A percentile compares a stretch with the other conserved stretches of the same genome.
phyloP scores from a whole-genome alignment of 2,113 vertebrate species.

The Grammomys surdaster region DNA sequence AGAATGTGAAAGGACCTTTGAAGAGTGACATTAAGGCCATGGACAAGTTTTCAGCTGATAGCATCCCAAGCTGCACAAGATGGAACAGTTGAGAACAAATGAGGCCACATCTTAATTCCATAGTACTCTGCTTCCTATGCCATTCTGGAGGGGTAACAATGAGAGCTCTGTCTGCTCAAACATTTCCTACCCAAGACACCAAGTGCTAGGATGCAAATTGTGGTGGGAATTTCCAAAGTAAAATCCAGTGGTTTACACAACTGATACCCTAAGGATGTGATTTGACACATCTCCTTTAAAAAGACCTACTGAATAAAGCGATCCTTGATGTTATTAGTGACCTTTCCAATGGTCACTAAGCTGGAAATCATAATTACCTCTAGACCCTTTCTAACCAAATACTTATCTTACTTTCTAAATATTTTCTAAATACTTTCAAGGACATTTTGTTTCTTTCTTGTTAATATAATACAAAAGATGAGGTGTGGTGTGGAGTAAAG shows the following conservation, averaged over 20 bases:
- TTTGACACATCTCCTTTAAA: background rate
- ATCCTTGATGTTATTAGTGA: background rate
- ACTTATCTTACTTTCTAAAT: no score
- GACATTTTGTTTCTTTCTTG: slow-evolving; percentile 64
- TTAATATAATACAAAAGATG: background rate
- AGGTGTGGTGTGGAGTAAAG: no score
- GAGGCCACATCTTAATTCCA: no score
- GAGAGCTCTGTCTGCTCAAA: background rate
- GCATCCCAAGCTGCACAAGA: background rate
- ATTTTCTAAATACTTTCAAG: slow-evolving; percentile 34
- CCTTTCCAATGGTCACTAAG: background rate
- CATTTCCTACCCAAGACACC: background rate
- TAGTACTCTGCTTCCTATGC: background rate
- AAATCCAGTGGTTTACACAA: background rate
- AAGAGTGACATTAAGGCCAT: background rate
- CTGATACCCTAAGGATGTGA: background rate
- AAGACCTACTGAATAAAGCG: background rate
- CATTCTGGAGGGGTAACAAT: background rate
- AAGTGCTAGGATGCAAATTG: background rate
- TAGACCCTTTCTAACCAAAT: background rate
- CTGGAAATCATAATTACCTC: background rate
- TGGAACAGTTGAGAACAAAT: background rate
- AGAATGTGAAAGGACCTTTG: background rate
- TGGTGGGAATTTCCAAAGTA: background rate
- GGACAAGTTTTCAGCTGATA: background rate